Evolutionary conservation across 2,797 vertebrate genomes (phyloP).

Genomic region (Pelochelys cantorii): DNA sequence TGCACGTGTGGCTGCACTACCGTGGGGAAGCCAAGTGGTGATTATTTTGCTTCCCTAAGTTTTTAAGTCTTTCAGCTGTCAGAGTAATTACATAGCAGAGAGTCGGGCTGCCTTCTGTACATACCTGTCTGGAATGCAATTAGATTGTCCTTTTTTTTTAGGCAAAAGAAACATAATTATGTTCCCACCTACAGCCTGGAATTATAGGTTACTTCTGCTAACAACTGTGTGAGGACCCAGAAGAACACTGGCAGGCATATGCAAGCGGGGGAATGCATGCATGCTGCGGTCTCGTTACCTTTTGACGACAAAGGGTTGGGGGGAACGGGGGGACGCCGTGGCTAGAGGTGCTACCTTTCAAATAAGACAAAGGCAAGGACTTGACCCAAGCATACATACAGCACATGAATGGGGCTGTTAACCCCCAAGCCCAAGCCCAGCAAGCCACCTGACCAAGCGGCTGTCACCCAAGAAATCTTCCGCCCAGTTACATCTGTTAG

Average conservation of each 20-base stretch:
- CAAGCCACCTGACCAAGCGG: no score
- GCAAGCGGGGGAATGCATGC: constrained; percentile 6
- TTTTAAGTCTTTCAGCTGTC: constrained; percentile 52
- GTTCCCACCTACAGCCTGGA: constrained; percentile 56
- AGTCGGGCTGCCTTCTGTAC: constrained; percentile 32
- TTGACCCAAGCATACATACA: background rate
- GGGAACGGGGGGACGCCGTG: background rate
- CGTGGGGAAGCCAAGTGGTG: background rate
- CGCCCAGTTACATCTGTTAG: no score
- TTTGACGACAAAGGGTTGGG: background rate
- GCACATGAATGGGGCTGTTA: background rate
- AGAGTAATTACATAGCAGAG: constrained; percentile 40
- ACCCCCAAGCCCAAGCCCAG: no score
- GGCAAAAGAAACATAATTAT: constrained; percentile 55
- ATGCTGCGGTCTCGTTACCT: background rate
- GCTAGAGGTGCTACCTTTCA: background rate
- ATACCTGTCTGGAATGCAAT: constrained; percentile 65
- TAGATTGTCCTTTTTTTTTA: constrained; percentile 53
- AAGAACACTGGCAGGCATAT: background rate
- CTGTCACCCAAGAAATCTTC: no score
- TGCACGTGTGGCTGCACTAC: background rate
- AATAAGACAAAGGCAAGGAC: background rate
- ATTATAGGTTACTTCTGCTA: constrained; percentile 44
- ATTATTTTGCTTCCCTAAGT: constrained; percentile 23
- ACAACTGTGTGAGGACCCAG: constrained; percentile 9